These are phyloP conservation scores for Sesamia inferens DNA, from an alignment of 2,888 invertebrate genomes.

Conservation along the genomic window DNA sequence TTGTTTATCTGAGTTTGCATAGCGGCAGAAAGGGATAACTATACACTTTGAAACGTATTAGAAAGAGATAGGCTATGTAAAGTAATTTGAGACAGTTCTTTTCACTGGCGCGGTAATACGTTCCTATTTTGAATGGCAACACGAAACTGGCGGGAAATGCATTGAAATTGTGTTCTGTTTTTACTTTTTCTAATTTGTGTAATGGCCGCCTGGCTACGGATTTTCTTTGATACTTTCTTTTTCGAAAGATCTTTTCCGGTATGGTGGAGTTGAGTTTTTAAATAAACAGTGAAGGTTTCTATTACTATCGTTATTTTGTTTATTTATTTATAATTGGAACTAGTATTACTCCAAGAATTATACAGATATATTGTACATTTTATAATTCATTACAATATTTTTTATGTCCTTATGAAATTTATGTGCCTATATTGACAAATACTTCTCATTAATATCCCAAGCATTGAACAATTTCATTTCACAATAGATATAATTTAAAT, in stretches of 20 bases:
- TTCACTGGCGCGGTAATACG: constrained; percentile 87
- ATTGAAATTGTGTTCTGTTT: constrained; percentile 81
- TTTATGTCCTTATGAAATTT: not conserved
- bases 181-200: constrained; percentile 84
- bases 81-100: constrained; percentile 90
- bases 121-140: constrained; percentile 90
- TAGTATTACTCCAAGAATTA: not conserved
- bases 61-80: constrained; percentile 76
- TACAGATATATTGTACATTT: not conserved
- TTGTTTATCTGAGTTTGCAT: constrained; percentile 90
- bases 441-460: not conserved
- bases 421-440: constrained; percentile 25
- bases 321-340: not conserved
- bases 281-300: constrained; percentile 10
- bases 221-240: constrained; percentile 84
- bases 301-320: not conserved
- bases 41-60: constrained; percentile 56
- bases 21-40: constrained; percentile 77
- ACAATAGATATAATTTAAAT: constrained; percentile 71
- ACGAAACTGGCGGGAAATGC: constrained; percentile 88
- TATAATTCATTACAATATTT: too few relatives aligned
- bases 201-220: constrained; percentile 79
- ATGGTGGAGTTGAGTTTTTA: constrained; percentile 13
- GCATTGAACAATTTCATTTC: constrained; percentile 67
- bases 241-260: constrained; percentile 28